Conservation (phyloP, 30 jellyfish, hydroid and myxozoan genomes). For the Aurelia aurita complex sp. Pacific region DNA sequence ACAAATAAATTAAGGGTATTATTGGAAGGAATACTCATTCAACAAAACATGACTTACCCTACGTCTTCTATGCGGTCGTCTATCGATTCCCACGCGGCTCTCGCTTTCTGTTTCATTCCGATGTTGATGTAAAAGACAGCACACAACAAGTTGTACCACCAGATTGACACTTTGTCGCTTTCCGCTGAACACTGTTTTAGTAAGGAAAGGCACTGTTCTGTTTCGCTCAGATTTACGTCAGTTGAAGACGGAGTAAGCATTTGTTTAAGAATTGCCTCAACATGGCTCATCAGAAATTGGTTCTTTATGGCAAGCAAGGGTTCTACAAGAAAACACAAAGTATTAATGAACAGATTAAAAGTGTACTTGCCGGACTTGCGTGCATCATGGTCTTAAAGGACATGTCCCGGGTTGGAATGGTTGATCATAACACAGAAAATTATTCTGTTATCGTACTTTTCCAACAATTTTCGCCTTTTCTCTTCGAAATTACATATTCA, state of each 20-base stretch:
- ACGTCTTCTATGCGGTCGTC: neutral
- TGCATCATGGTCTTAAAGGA: too few relatives aligned
- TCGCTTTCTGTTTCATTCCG: slow-evolving; percentile 52
- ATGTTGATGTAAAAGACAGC: slow-evolving; percentile 34
- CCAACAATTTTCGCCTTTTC: too few relatives aligned
- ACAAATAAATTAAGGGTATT: too few relatives aligned
- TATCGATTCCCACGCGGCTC: slow-evolving; percentile 37
- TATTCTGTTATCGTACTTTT: too few relatives aligned
- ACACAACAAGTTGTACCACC: slow-evolving; percentile 44
- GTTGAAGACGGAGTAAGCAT: slow-evolving; percentile 24
- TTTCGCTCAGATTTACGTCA: slow-evolving; percentile 15
- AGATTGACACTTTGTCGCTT: slow-evolving; percentile 3
- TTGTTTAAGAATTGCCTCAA: slow-evolving; percentile 24
- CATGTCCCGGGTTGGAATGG: too few relatives aligned
- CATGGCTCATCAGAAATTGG: slow-evolving; percentile 44
- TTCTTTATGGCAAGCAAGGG: slow-evolving; percentile 29
- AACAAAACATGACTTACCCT: slow-evolving; percentile 3
- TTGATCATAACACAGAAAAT: too few relatives aligned
- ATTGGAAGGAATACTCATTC: too few relatives aligned
- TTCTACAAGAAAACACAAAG: neutral
- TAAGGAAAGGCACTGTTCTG: slow-evolving; percentile 32
- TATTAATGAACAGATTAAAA: neutral
- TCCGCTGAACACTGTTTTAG: slow-evolving; percentile 39
- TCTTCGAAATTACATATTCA: too few relatives aligned
- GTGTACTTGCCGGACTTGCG: too few relatives aligned